Evolutionary conservation across 2,888 invertebrate genomes (phyloP).

Genomic region (Entomobrya multifasciata): DNA sequence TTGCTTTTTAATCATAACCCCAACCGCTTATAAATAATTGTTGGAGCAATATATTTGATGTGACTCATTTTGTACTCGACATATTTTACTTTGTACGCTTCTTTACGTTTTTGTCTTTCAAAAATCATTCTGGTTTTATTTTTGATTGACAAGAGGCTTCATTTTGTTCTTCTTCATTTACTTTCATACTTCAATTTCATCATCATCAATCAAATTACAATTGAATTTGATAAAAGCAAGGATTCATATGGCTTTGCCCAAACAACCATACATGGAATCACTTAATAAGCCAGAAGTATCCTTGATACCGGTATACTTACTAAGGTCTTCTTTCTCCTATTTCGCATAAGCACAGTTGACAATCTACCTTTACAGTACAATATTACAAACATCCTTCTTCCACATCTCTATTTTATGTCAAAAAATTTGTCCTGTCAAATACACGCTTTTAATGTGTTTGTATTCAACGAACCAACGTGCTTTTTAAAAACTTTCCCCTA

Average conservation of each 20-base stretch:
- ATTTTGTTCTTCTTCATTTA: not conserved
- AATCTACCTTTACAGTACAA: conserved; percentile 16
- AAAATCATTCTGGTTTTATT: conserved; percentile 3
- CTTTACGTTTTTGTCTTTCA: not conserved
- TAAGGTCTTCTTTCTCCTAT: no score
- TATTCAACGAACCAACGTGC: no score
- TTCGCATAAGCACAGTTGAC: not conserved
- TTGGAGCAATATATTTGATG: no score
- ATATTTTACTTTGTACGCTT: not conserved
- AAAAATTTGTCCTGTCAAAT: no score
- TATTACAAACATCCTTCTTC: conserved; percentile 6
- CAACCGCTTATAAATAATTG: no score
- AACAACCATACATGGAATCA: no score
- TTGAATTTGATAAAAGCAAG: not conserved
- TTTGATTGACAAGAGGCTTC: not conserved
- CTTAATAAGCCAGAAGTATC: no score
- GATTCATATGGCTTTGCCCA: not conserved
- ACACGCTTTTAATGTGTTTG: no score
- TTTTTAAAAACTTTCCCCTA: not conserved
- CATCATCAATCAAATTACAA: not conserved
- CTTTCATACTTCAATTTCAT: not conserved
- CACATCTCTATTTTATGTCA: not conserved
- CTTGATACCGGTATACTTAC: no score
- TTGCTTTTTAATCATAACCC: not conserved
- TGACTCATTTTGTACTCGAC: not conserved